Conservation (phyloP, 2,797 vertebrate species). For the Loriculus beryllinus region DNA sequence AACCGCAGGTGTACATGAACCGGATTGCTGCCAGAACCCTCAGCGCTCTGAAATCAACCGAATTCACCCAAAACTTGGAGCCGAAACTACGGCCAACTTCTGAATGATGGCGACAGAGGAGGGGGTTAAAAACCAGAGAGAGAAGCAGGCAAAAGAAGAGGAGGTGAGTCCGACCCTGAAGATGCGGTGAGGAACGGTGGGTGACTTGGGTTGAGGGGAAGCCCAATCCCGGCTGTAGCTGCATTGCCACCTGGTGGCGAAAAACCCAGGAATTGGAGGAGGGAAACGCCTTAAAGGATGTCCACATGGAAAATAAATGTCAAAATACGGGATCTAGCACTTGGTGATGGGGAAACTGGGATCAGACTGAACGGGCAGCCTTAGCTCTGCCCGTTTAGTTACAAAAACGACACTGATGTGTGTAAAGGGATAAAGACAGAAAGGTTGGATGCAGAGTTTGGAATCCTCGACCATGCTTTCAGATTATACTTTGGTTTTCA, state of each 20-base stretch:
- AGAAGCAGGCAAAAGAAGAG: rapidly evolving
- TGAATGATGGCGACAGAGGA: neutral
- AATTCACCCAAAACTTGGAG: neutral
- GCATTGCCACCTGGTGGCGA: slow-evolving; percentile 42
- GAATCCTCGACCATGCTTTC: rapidly evolving
- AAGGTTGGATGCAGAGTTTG: neutral
- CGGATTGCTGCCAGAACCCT: rapidly evolving
- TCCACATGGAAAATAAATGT: neutral
- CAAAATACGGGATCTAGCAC: neutral
- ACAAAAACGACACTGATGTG: rapidly evolving
- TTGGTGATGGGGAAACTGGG: neutral
- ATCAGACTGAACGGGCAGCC: neutral
- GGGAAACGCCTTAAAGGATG: neutral
- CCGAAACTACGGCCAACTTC: rapidly evolving
- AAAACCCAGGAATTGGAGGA: rapidly evolving
- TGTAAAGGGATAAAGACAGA: too few species aligned
- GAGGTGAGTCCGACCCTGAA: neutral
- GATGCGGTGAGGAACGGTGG: neutral
- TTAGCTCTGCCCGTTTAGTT: neutral
- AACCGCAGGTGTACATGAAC: neutral
- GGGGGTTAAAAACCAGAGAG: neutral
- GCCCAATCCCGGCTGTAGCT: neutral
- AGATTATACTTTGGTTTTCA: neutral
- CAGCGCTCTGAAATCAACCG: rapidly evolving
- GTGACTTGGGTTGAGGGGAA: neutral